Evolutionary conservation across 2,113 vertebrate species (phyloP).

Genomic region (Peromyscus californicus): DNA sequence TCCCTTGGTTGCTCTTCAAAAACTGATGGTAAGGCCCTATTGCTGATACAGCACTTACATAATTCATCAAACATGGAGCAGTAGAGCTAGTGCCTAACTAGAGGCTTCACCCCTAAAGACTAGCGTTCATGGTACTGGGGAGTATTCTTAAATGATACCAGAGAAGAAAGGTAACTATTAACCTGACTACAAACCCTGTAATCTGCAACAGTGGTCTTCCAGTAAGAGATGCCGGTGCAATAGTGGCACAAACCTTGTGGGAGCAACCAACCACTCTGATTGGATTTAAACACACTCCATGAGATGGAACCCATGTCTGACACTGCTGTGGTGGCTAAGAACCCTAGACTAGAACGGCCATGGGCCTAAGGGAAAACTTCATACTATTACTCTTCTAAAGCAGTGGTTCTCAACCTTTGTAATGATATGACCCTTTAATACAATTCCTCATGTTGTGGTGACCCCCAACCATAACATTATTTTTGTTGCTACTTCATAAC

Average conservation of each 20-base stretch:
- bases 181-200: not conserved
- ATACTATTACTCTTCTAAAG: not conserved
- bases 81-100: not conserved
- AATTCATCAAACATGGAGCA: not conserved
- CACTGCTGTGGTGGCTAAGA: not conserved
- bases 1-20: not conserved
- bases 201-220: not conserved
- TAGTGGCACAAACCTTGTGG: not conserved
- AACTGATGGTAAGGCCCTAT: not conserved
- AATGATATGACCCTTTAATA: not conserved
- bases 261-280: not conserved
- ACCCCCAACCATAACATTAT: not conserved
- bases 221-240: not conserved
- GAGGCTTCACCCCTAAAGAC: not conserved
- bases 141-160: not conserved
- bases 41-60: not conserved
- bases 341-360: not conserved
- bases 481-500: not conserved
- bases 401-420: not conserved
- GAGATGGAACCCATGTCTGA: not conserved
- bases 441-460: not conserved
- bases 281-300: not conserved
- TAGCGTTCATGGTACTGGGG: not conserved
- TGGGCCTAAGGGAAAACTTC: not conserved
- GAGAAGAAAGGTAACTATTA: not conserved